Conservation (phyloP, 2,113 vertebrate species). For the Phycodurus eques region DNA sequence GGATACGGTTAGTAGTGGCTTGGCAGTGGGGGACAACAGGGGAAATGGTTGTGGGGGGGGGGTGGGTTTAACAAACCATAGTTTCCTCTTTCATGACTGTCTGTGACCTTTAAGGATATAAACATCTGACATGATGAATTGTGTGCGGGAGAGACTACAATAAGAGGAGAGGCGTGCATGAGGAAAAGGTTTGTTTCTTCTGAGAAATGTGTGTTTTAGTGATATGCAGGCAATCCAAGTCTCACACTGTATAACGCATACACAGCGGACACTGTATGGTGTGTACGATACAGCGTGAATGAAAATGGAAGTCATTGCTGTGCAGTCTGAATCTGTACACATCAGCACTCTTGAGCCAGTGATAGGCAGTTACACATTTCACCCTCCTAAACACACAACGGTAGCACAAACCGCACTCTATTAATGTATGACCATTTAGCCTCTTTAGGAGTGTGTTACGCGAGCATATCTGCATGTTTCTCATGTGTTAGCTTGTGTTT, state of each 20-base stretch:
- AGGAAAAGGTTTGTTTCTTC: constrained; percentile 32
- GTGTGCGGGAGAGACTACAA: constrained; percentile 18
- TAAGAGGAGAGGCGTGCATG: constrained; percentile 7
- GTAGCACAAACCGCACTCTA: constrained; percentile 56
- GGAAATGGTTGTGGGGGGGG: constrained; percentile 25
- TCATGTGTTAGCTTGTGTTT: neutral
- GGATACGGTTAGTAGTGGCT: constrained; percentile 49
- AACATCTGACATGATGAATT: constrained; percentile 69
- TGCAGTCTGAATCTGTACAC: constrained; percentile 35
- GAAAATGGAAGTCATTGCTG: constrained; percentile 49
- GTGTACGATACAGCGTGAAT: constrained; percentile 51
- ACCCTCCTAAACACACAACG: constrained; percentile 13
- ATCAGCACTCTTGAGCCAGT: constrained; percentile 59
- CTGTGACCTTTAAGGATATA: constrained; percentile 71
- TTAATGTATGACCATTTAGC: constrained; percentile 69
- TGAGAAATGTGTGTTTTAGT: constrained; percentile 52
- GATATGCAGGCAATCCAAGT: constrained; percentile 15
- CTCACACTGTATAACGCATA: neutral
- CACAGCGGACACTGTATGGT: neutral
- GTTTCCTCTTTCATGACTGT: constrained; percentile 66
- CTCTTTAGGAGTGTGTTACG: constrained; percentile 30
- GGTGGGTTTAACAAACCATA: constrained; percentile 66
- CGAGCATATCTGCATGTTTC: neutral
- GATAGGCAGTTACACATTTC: constrained; percentile 36
- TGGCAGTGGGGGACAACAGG: constrained; percentile 16